Percentiles rank a stretch among this genome's conserved stretches.
phyloP scores from a whole-genome alignment of 2,113 vertebrate genomes.

The Lepidothrix coronata region DNA sequence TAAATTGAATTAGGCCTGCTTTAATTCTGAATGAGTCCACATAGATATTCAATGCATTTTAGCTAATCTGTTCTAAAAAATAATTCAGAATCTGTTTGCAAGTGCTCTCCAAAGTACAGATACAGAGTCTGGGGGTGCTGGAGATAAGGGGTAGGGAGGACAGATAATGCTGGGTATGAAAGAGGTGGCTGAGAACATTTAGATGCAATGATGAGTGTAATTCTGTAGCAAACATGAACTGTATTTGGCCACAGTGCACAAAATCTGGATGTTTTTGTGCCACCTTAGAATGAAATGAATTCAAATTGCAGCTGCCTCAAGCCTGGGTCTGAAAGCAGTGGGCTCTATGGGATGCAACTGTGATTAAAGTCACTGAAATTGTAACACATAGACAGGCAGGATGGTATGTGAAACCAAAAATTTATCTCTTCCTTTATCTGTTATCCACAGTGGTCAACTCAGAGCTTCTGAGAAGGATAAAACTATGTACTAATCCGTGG shows the following conservation, averaged over 20 bases:
- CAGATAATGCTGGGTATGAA: background rate
- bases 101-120: background rate
- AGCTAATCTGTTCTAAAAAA: background rate
- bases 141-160: background rate
- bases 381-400: background rate
- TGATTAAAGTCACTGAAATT: background rate
- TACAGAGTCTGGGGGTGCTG: background rate
- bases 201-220: background rate
- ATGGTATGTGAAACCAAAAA: background rate
- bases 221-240: background rate
- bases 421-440: background rate
- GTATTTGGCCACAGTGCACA: background rate
- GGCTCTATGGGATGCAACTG: background rate
- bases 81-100: background rate
- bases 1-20: constrained; percentile 44
- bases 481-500: background rate
- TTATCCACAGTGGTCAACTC: background rate
- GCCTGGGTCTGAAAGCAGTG: background rate
- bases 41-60: constrained; percentile 22
- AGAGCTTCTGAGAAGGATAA: background rate
- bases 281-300: background rate
- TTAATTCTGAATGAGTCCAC: constrained; percentile 36
- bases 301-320: background rate
- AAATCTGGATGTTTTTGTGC: background rate
- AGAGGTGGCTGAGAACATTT: background rate